Base-by-base conservation (phyloP, 2,888 invertebrate species). In the Unio delphinus region DNA sequence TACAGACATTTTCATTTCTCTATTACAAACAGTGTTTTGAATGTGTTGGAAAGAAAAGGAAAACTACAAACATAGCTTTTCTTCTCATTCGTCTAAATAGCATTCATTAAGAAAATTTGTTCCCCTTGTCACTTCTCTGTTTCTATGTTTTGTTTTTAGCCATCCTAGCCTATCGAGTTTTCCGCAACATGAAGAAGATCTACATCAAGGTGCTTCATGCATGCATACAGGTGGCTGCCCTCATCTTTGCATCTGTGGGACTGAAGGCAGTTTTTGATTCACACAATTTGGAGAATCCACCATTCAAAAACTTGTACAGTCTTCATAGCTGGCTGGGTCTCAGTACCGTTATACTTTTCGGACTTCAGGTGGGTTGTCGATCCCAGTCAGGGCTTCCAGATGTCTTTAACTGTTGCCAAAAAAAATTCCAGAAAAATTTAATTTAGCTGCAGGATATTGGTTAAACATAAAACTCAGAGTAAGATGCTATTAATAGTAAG, bases 261-360 rank as follows among this genome's bases (percentile, higher is more conserved):
- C 90, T 95, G 68, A 92, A 94, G 85, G 95, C 96, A 5, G 96
- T 93, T 5, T 96, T 95, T 87, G 94, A 95, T 89, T 94, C 93
- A 65, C 96, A 96, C 89, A 94, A 91, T 74, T 80, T 89, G 64
- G 67, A 69, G 8, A 68, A 82, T 70, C 65, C 78, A 1, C 85
- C 87, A 0, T 80, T 82, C 8, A 93, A 94, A 17, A 95, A 90
- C 81, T 67, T 90, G 69, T 90, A 90, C 83, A 85, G 84, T 17
- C 88, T 96, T 64, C 96, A 96, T 89, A 95, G 95, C 72, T 96
- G 95, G 95, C 86, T 96, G 66, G 96, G 96, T 11, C 87, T 95
- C 26, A 90, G 92, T n/a, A 93, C 94, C 20, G 93, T 95, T 17
- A 92, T 94, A 70, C 89, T 95, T 78, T 96, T 95, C 89, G 91